A percentile compares a stretch with the other conserved stretches of the same genome.
phyloP scores from a whole-genome alignment of 1,140 invertebrate genomes.

The Galleria mellonella region DNA sequence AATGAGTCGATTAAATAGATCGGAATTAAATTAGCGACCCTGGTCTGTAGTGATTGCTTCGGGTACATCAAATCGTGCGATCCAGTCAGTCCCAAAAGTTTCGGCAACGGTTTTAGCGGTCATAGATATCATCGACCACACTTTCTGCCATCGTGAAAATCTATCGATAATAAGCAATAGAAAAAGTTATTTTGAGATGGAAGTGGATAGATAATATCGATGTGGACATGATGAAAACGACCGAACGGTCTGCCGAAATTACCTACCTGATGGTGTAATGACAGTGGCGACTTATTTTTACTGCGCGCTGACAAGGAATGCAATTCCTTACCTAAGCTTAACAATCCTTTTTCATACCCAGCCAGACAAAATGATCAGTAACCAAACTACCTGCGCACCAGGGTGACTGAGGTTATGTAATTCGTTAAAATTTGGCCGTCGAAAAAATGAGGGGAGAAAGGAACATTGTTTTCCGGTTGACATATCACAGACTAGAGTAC shows the following conservation, averaged over 20 bases:
- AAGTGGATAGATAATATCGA: conserved; percentile 44
- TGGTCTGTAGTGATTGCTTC: conserved; percentile 50
- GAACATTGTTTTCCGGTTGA: conserved; percentile 18
- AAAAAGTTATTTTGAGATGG: conserved; percentile 9
- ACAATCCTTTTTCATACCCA: conserved; percentile 20
- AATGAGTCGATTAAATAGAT: too few species aligned
- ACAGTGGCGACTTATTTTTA: neutral
- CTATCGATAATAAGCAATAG: conserved; percentile 38
- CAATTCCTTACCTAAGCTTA: conserved; percentile 12
- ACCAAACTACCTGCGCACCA: conserved; percentile 15
- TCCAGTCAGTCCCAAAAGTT: conserved; percentile 23
- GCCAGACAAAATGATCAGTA: conserved; percentile 26
- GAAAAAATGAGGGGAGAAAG: conserved; percentile 20
- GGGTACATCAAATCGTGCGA: conserved; percentile 47
- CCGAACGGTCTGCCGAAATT: neutral
- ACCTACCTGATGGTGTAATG: neutral
- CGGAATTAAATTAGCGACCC: too few species aligned
- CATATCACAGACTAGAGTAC: conserved; percentile 5
- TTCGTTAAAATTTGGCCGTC: conserved; percentile 21
- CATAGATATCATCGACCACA: conserved; percentile 23
- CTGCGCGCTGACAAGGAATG: neutral
- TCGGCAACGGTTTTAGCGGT: conserved; percentile 20
- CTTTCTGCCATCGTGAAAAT: conserved; percentile 36
- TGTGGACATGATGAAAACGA: conserved; percentile 20
- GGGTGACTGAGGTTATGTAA: conserved; percentile 32